Conservation (phyloP, 2,113 vertebrate genomes). For the Tenebrosternarchus preto region DNA sequence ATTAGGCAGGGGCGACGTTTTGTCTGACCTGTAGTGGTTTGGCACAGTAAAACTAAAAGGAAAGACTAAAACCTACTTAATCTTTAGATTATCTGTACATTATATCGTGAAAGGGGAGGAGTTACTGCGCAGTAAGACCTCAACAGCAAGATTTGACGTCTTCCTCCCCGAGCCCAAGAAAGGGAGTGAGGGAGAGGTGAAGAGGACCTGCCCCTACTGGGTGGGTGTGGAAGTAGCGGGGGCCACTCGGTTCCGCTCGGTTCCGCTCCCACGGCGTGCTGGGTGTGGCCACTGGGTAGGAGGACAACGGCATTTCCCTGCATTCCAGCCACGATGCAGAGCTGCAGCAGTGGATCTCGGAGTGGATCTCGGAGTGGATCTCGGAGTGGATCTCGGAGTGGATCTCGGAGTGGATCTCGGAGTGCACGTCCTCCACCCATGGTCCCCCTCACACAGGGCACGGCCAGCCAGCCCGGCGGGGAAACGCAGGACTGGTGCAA, state of each 20-base stretch:
- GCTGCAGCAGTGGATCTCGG: slow-evolving; percentile 33
- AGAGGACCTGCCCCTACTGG: slow-evolving; percentile 30
- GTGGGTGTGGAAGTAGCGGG: slow-evolving; percentile 29
- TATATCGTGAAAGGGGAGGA: neutral
- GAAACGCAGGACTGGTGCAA: neutral
- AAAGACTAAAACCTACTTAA: neutral
- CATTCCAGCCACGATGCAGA: slow-evolving; percentile 61
- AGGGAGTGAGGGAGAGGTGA: slow-evolving; percentile 11
- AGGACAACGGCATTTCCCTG: slow-evolving; percentile 58
- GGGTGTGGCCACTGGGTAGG: slow-evolving; percentile 37
- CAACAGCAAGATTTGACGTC: neutral
- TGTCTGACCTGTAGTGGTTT: neutral
- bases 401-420: slow-evolving; percentile 17
- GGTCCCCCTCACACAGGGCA: slow-evolving; percentile 20
- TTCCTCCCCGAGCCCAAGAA: neutral
- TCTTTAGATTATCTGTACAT: neutral
- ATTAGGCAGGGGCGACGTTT: too few species aligned
- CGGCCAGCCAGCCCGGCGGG: neutral
- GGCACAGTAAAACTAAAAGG: neutral
- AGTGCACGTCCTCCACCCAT: neutral
- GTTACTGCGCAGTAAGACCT: neutral
- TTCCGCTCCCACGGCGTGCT: slow-evolving; percentile 13
- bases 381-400: slow-evolving; percentile 15
- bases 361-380: slow-evolving; percentile 39
- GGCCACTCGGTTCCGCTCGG: slow-evolving; percentile 37